Conservation (phyloP, 1,140 invertebrate species). For the Agrypnia vestita region DNA sequence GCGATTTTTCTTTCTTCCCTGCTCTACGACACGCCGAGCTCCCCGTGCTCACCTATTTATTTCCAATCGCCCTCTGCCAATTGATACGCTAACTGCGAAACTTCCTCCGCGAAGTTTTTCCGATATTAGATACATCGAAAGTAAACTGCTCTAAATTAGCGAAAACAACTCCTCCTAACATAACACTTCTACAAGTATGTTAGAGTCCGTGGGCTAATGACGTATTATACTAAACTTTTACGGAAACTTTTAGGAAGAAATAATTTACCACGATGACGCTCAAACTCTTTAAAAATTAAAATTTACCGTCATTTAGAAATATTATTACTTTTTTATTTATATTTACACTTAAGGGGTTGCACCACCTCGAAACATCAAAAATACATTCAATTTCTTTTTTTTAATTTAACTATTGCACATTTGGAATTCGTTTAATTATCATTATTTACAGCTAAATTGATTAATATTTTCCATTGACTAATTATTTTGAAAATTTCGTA, state of each 20-base stretch:
- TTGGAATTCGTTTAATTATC: too few species aligned
- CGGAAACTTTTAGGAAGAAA: constrained; percentile 23
- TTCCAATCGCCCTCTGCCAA: constrained; percentile 44
- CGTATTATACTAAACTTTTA: constrained; percentile 39
- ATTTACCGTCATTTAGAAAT: too few species aligned
- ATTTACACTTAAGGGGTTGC: too few species aligned
- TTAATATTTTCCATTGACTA: too few species aligned
- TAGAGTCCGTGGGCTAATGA: constrained; percentile 39
- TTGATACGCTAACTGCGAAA: constrained; percentile 47
- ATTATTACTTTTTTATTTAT: too few species aligned
- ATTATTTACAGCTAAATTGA: too few species aligned
- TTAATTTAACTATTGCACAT: too few species aligned
- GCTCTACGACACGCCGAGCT: background rate
- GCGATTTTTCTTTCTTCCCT: constrained; percentile 1
- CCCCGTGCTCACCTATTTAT: constrained; percentile 1
- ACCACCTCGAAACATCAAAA: too few species aligned
- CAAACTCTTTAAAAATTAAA: too few species aligned
- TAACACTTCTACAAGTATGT: constrained; percentile 44
- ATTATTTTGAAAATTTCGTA: too few species aligned
- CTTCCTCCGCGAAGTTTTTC: constrained; percentile 52
- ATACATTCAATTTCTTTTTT: too few species aligned
- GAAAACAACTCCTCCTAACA: constrained; percentile 53
- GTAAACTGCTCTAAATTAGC: constrained; percentile 57
- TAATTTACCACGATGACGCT: too few species aligned
- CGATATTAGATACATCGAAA: constrained; percentile 53